Evolutionary conservation across 2,113 vertebrate genomes (phyloP), one percentile per base, ranked within the genome.

Genomic region (Ophiodon elongatus): DNA sequence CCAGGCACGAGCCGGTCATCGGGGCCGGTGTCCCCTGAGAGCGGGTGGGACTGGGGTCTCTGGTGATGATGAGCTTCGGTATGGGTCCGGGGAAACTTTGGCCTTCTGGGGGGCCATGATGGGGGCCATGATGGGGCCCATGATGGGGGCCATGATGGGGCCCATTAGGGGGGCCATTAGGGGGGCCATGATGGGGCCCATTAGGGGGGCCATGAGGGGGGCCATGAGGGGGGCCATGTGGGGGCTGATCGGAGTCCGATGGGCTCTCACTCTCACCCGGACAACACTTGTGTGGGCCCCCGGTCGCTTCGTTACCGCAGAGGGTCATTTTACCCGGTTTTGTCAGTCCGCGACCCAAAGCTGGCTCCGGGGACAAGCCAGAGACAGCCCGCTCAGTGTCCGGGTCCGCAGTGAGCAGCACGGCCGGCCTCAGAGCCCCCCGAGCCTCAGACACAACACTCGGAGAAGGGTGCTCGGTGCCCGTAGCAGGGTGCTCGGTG

Each of bases 61-160:
- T 94, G 45, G 97, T 98, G 43, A 98, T 95, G 78, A 98, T 96
- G 19, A 98, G 96, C 80, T 93, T 96, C 14, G 97, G 97, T 27
- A 98, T 97, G 17, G 95, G 91, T 21, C 95, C 94, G 13, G 85
- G 79, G 74, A 83, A 94, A 39, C 88, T 43, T 4, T 77, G 87
- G 65, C 89, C 91, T 21, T 67, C 73, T 23, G 75, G 25, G 4
- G 80, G 67, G 41, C 43, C 78, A 31, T 11, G 67, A 2, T n/a
- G n/a, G n/a, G n/a, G n/a, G n/a, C n/a, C n/a, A n/a, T n/a, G n/a
- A n/a, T n/a, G n/a, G n/a, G n/a, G n/a, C n/a, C n/a, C n/a, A n/a
- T n/a, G n/a, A n/a, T n/a, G n/a, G n/a, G n/a, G n/a, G n/a, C n/a
- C n/a, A n/a, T n/a, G n/a, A n/a, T n/a, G 25, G 4, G 80, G 67